phyloP scores from a whole-genome alignment of 92 coral and sea anemone species.

The Hydrozoanthus gracilis region DNA sequence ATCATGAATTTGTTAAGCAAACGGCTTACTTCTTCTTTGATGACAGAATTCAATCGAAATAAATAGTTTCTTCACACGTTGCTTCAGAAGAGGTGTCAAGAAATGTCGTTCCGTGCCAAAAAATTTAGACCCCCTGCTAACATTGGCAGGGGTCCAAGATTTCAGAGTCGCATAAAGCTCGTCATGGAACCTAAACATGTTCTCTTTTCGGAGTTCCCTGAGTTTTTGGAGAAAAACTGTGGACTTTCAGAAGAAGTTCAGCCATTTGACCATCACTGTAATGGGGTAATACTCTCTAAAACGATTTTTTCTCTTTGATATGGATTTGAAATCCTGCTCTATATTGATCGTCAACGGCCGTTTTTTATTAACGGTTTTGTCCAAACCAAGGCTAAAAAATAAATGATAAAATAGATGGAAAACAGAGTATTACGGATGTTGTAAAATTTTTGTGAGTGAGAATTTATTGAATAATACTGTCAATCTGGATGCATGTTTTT shows the following conservation, averaged over 20 bases:
- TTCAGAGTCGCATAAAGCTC: too few species aligned
- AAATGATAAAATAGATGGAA: slow-evolving; percentile 16
- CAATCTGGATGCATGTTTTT: slow-evolving; percentile 1
- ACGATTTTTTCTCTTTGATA: slow-evolving; percentile 12
- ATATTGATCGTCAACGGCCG: background rate
- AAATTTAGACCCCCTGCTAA: too few species aligned
- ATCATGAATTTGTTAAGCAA: too few species aligned
- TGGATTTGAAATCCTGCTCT: slow-evolving; percentile 21
- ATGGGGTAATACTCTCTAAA: slow-evolving; percentile 5
- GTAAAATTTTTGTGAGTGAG: background rate
- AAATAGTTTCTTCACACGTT: too few species aligned
- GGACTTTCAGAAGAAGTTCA: slow-evolving; percentile 29
- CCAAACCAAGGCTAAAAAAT: slow-evolving; percentile 18
- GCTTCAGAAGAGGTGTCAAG: too few species aligned
- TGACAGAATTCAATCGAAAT: too few species aligned
- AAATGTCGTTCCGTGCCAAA: too few species aligned
- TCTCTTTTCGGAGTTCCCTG: slow-evolving; percentile 24
- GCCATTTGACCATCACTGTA: slow-evolving; percentile 11
- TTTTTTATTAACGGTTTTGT: slow-evolving; percentile 1
- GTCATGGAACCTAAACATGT: too few species aligned
- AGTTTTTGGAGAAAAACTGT: slow-evolving; percentile 24
- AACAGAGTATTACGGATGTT: background rate
- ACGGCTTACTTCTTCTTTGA: too few species aligned
- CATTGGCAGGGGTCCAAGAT: too few species aligned
- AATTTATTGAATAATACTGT: slow-evolving; percentile 5